Conservation (phyloP, 2,113 vertebrate species). For the Cairina moschata region DNA sequence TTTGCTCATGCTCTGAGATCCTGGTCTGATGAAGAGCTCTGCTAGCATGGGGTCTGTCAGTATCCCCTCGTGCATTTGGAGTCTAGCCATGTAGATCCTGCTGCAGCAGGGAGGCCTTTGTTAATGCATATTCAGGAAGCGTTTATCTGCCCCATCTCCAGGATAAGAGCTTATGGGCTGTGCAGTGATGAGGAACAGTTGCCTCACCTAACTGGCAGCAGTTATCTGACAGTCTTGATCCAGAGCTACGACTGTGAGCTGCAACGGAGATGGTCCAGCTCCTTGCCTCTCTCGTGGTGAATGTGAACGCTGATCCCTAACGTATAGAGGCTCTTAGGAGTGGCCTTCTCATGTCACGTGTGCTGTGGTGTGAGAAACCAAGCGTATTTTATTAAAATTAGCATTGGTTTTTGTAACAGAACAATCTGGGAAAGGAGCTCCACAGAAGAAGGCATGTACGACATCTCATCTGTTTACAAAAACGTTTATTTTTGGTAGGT, state of each 20-base stretch:
- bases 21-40: neutral
- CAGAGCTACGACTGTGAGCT: neutral
- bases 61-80: neutral
- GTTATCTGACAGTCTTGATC: neutral
- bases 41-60: neutral
- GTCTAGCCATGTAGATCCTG: fast-evolving
- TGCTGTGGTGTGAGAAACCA: neutral
- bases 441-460: neutral
- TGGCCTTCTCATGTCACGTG: neutral
- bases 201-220: neutral
- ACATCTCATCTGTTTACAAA: neutral
- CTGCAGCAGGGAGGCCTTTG: neutral
- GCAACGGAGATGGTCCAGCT: neutral
- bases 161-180: neutral
- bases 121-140: neutral
- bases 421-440: neutral
- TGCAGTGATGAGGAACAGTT: neutral
- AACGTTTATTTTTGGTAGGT: neutral
- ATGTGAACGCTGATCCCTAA: neutral
- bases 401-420: neutral
- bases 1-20: neutral
- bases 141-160: neutral
- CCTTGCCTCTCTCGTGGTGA: neutral
- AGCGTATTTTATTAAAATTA: neutral
- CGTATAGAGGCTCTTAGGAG: neutral